Evolutionary conservation across 2,113 vertebrate genomes (phyloP).

Genomic region (Neogale vison): DNA sequence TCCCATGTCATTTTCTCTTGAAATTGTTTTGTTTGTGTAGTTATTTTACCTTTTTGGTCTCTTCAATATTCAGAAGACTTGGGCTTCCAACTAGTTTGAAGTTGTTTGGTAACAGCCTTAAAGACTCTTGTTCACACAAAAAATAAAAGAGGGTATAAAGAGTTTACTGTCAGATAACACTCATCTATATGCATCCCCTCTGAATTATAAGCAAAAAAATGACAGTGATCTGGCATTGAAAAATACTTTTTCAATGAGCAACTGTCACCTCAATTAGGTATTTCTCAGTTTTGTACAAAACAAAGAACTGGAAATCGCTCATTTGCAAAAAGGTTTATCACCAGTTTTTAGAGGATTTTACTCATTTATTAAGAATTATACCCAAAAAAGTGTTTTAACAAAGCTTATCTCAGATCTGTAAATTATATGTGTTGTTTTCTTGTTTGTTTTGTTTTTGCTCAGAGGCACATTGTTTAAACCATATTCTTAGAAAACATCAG

Average conservation of each 20-base stretch:
- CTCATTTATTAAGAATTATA: background rate
- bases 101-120: background rate
- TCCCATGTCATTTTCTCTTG: background rate
- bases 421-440: background rate
- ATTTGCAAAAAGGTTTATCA: background rate
- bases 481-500: background rate
- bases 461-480: background rate
- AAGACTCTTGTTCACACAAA: background rate
- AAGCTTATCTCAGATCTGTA: background rate
- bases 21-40: background rate
- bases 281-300: background rate
- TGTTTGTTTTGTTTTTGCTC: background rate
- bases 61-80: background rate
- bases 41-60: background rate
- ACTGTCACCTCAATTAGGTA: background rate
- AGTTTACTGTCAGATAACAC: background rate
- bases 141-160: background rate
- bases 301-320: background rate
- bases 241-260: background rate
- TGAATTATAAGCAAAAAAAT: background rate
- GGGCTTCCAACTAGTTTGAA: background rate
- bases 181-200: background rate
- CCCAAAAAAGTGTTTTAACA: background rate
- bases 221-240: background rate
- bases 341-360: background rate